Percentiles rank a stretch among this genome's conserved stretches.
Evolutionary conservation across 2,113 vertebrate species (phyloP).

Genomic region (Catharus minimus): DNA sequence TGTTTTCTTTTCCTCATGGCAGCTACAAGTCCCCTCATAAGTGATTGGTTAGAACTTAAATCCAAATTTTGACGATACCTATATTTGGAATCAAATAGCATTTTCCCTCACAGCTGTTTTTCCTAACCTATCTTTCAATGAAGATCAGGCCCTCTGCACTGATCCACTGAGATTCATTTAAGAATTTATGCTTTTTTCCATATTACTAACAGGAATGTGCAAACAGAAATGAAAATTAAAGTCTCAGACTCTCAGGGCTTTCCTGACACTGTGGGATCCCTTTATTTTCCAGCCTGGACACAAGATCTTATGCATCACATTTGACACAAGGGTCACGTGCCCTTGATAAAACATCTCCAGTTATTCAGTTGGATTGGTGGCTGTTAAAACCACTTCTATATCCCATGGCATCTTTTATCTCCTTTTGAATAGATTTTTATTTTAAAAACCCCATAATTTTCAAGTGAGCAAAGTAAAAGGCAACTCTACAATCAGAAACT

Average conservation of each 20-base stretch:
- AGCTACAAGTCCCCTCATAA: neutral
- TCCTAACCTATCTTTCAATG: neutral
- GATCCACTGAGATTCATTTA: neutral
- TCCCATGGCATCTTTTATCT: neutral
- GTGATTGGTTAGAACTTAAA: neutral
- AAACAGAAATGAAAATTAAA: neutral
- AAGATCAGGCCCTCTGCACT: fast-evolving
- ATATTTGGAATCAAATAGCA: neutral
- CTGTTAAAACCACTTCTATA: neutral
- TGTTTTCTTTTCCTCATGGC: neutral
- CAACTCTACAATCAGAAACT: neutral
- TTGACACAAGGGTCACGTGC: neutral
- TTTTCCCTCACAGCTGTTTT: neutral
- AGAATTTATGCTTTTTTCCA: neutral
- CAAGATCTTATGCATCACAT: neutral
- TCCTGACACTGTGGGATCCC: neutral
- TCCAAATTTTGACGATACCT: neutral
- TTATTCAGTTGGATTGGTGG: neutral
- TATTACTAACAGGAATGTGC: neutral
- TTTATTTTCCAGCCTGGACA: neutral
- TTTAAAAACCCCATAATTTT: neutral
- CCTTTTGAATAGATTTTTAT: neutral
- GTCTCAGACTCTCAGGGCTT: neutral
- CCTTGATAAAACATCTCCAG: fast-evolving
- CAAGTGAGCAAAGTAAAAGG: neutral